Percentiles rank a stretch among this genome's conserved stretches.
These are phyloP conservation scores for Peromyscus aztecus DNA, from an alignment of 2,797 vertebrate genomes.

Conservation along the genomic window DNA sequence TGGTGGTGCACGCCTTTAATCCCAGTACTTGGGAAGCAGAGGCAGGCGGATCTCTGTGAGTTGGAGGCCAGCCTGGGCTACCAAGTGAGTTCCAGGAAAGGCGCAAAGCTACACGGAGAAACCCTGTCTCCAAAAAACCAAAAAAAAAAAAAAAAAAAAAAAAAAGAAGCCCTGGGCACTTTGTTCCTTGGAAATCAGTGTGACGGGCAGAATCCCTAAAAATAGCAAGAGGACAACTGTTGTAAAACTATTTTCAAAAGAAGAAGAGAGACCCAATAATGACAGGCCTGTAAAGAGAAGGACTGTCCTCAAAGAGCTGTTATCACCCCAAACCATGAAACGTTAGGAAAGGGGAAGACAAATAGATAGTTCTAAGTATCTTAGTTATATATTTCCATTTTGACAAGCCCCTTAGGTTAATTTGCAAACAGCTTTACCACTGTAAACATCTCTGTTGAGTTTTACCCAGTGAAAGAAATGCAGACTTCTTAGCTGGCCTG, in stretches of 20 bases:
- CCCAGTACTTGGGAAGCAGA: too few relatives aligned
- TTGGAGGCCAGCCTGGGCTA: too few relatives aligned
- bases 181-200: slow-evolving; percentile 27
- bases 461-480: slow-evolving; percentile 4
- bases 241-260: slow-evolving; percentile 9
- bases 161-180: neutral
- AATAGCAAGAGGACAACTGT: neutral
- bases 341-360: slow-evolving; percentile 43
- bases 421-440: neutral
- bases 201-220: neutral
- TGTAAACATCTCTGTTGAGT: slow-evolving; percentile 7
- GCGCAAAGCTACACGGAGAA: too few relatives aligned
- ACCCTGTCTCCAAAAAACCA: too few relatives aligned
- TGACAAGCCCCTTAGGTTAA: slow-evolving; percentile 31
- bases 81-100: too few relatives aligned
- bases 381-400: neutral
- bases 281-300: slow-evolving; percentile 26
- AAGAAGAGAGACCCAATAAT: slow-evolving; percentile 2
- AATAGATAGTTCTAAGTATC: neutral
- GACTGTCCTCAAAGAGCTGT: slow-evolving; percentile 17
- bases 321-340: slow-evolving; percentile 45
- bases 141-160: too few relatives aligned
- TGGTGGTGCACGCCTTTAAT: too few relatives aligned
- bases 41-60: too few relatives aligned
- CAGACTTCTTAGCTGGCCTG: neutral